Evolutionary conservation across 92 coral and sea anemone genomes (phyloP), one percentile per base, ranked within the genome.

Genomic region (Porites lobata): DNA sequence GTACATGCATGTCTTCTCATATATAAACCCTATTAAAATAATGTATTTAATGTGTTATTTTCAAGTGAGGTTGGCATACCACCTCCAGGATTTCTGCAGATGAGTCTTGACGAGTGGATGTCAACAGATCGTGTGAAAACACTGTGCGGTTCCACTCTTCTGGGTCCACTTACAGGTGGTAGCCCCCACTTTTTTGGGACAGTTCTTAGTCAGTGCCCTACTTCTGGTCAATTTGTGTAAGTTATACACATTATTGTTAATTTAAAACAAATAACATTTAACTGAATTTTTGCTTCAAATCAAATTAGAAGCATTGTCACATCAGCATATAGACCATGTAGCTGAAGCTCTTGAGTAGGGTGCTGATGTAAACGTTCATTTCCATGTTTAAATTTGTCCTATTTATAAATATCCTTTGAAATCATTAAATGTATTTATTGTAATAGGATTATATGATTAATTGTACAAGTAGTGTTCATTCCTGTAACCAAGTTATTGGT

Each of bases 1-100:
- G 57, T 52, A 52, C 57, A 52, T 52, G 57, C 57, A 56, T 75
- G 61, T 52, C 57, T 52, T 52, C 57, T 52, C 57, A 75, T 75
- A 75, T 75, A 75, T 75, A 75, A 75, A 75, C 79, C 79, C 79
- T 75, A 75, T 75, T 75, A 75, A 75, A 75, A 75, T 75, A 75
- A 75, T 75, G 79, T 75, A 75, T 76, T 76, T 76, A 47, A 76
- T 76, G 81, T 76, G 38, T 81, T 81, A 43, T 54, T 58, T 81
- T 51, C 32, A 43, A 81, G 86, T 70, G 86, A 81, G 54, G 86
- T 81, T 70, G 86, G 86, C 47, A 70, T 43, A 65, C 75, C 64
- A 81, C 77, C 77, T 65, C 86, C 86, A 65, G 86, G 86, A 67
- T 70, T 81, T 50, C 75, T 81, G 58, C 86, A 65, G 78, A 57